Conservation (phyloP, 2,888 invertebrate species). For the Cabera pusaria region DNA sequence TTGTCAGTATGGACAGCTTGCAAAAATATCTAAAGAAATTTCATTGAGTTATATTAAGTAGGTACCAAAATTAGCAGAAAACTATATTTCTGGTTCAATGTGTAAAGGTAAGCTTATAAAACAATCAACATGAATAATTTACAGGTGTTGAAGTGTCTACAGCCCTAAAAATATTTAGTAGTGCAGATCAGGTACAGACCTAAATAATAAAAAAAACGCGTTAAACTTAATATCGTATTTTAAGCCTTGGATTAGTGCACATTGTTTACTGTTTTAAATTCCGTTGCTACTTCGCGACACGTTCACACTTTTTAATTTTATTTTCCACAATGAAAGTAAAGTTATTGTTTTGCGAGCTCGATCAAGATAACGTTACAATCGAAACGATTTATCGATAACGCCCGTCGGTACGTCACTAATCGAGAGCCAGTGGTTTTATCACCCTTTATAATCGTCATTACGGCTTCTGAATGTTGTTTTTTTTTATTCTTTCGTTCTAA, state of each 20-base stretch:
- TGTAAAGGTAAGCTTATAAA: no score
- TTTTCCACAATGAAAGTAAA: slow-evolving; percentile 43
- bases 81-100: no score
- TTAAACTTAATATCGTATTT: no score
- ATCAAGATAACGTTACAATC: slow-evolving; percentile 69
- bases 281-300: slow-evolving; percentile 6
- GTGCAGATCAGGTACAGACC: no score
- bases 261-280: slow-evolving; percentile 3
- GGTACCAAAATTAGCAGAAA: no score
- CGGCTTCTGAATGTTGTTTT: slow-evolving; percentile 23
- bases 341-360: slow-evolving; percentile 66
- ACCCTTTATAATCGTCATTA: slow-evolving; percentile 72
- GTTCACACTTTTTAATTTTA: slow-evolving; percentile 31
- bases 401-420: slow-evolving; percentile 72
- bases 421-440: slow-evolving; percentile 68
- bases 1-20: no score
- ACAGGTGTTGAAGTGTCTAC: no score
- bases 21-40: no score
- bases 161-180: no score
- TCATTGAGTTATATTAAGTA: no score
- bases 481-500: slow-evolving; percentile 25
- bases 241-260: neutral
- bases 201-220: no score
- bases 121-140: no score
- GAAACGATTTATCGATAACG: slow-evolving; percentile 74